Base-by-base conservation (phyloP, 2,888 invertebrate species). In the Mermis nigrescens region DNA sequence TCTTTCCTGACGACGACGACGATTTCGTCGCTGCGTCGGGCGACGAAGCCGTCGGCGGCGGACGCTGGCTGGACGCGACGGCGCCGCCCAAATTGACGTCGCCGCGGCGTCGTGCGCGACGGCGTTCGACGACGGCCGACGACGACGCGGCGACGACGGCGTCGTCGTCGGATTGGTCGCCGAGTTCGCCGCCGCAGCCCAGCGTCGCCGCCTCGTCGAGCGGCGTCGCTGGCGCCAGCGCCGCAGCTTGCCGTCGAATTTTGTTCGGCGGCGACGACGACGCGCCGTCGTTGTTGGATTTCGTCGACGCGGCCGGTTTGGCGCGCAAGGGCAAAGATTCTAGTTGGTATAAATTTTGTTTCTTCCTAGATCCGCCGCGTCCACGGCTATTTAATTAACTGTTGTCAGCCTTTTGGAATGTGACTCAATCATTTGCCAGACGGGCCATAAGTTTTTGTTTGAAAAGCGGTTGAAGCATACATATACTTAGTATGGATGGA, bases 1-100 rank as follows among this genome's bases (percentile, higher is more conserved):
- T 53, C 54, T 27, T 53, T 29, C 29, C 31, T 15, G 54, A 27
- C 12, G 54, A 53, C 31, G 54, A 53, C 54, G 54, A 53, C 29
- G 54, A 53, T 24, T 15, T 22, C 38, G 38, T 38, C n/a, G n/a
- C n/a, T n/a, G n/a, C n/a, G n/a, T n/a, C n/a, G n/a, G n/a, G n/a
- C n/a, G 38, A 38, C 19, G 38, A 38, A 38, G 38, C 12, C 38
- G 38, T 15, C 38, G 38, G 19, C 19, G 38, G 19, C 38, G 38
- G 19, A 15, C 12, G 19, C 12, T 15, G 38, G 12, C 12, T 12
- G 38, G 12, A 38, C 12, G 19, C 12, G 38, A 15, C 38, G 12
- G 38, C 19, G 38, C 38, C 38, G 19, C 12, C 38, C 38, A 38
- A 38, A n/a, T n/a, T n/a, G n/a, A n/a, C n/a, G n/a, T n/a, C n/a